Evolutionary conservation across 1,140 invertebrate genomes (phyloP).

Genomic region (Arctopsyche grandis): DNA sequence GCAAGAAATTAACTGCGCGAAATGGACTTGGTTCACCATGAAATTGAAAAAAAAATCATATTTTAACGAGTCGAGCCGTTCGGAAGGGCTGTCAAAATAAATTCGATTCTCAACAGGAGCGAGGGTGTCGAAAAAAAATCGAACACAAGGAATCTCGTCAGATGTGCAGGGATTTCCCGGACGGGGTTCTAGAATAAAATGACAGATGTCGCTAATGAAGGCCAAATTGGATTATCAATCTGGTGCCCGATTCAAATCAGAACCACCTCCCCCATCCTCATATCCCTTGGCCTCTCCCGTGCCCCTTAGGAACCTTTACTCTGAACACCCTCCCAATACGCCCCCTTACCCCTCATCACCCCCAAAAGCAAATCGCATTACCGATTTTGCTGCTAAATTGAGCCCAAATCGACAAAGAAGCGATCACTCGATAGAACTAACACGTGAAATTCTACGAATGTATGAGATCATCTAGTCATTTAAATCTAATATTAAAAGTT

Average conservation of each 20-base stretch:
- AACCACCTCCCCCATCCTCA: neutral
- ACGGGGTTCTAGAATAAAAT: conserved; percentile 40
- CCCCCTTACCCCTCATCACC: neutral
- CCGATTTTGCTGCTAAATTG: conserved; percentile 30
- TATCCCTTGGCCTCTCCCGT: neutral
- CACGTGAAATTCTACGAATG: neutral
- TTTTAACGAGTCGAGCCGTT: conserved; percentile 5
- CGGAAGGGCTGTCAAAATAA: conserved; percentile 15
- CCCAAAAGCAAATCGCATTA: neutral
- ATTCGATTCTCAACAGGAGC: conserved; percentile 5
- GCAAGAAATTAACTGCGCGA: neutral
- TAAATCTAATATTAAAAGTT: too few relatives aligned
- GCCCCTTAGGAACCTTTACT: neutral
- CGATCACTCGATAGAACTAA: neutral
- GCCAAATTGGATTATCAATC: conserved; percentile 47
- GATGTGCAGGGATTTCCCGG: neutral
- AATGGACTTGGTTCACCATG: neutral
- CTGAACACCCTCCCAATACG: neutral
- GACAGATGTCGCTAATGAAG: conserved; percentile 48
- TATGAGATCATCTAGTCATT: neutral
- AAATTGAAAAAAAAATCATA: too few relatives aligned
- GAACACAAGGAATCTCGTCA: conserved; percentile 23
- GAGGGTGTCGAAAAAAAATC: conserved; percentile 6
- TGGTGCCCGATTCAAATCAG: conserved; percentile 33
- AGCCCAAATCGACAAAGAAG: conserved; percentile 26